These are phyloP conservation scores for Papilio polytes DNA, from an alignment of 1,140 invertebrate species.

Conservation along the genomic window DNA sequence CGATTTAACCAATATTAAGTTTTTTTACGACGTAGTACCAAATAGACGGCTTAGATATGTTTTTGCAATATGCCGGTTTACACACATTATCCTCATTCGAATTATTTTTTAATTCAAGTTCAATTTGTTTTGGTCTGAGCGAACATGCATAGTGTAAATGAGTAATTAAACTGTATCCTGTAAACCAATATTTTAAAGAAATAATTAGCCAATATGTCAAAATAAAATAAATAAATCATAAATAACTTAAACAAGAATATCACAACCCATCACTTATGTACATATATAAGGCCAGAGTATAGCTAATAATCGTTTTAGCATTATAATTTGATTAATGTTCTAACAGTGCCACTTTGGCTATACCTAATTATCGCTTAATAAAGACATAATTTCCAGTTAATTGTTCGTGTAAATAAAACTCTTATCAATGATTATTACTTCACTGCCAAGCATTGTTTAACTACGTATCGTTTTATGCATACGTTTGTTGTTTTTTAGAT, in stretches of 20 bases:
- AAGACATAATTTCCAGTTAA: neutral
- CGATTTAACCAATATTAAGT: neutral
- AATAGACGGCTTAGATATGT: neutral
- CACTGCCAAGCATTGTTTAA: neutral
- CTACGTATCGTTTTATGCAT: neutral
- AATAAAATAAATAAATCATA: no score
- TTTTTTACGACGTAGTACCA: neutral
- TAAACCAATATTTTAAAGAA: neutral
- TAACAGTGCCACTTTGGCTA: neutral
- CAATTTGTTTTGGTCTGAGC: conserved; percentile 10
- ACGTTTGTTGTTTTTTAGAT: conserved; percentile 21
- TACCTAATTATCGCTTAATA: neutral
- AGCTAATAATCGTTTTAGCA: no score
- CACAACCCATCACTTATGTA: no score
- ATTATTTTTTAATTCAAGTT: neutral
- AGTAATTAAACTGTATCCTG: neutral
- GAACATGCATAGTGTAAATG: neutral
- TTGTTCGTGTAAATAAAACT: neutral
- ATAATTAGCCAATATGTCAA: neutral
- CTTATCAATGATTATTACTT: neutral
- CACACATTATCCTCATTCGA: neutral
- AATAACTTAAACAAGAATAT: no score
- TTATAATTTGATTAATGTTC: neutral
- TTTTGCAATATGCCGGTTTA: neutral
- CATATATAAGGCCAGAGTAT: no score